Conservation (phyloP, 2,888 invertebrate species). For the Mesorhabditis spiculigera region DNA sequence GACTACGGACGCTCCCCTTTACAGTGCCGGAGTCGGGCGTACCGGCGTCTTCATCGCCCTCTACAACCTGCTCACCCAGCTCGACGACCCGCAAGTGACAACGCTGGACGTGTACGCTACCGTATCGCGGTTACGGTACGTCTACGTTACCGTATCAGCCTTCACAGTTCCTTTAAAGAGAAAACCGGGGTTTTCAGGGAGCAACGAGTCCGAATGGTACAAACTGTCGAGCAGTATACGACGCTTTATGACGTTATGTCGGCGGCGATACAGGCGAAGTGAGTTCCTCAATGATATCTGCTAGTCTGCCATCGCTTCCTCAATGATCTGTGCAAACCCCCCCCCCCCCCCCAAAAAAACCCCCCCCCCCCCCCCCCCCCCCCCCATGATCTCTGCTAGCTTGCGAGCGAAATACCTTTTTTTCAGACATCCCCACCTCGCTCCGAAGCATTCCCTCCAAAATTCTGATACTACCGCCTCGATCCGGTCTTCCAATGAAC, state of each 20-base stretch:
- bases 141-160: background rate
- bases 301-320: too few relatives aligned
- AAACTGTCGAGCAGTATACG: background rate
- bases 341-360: too few relatives aligned
- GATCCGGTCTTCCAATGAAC: too few relatives aligned
- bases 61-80: slow-evolving; percentile 18
- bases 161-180: background rate
- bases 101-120: background rate
- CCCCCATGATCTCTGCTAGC: too few relatives aligned
- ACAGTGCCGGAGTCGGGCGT: slow-evolving; percentile 52
- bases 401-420: too few relatives aligned
- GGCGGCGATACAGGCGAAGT: background rate
- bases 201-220: background rate
- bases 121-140: background rate
- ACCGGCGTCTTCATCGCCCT: slow-evolving; percentile 53
- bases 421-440: too few relatives aligned
- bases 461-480: too few relatives aligned
- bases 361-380: too few relatives aligned
- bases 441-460: too few relatives aligned
- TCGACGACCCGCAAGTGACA: slow-evolving; percentile 12
- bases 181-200: background rate
- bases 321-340: too few relatives aligned
- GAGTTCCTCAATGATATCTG: background rate
- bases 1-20: slow-evolving; percentile 10
- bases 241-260: background rate